phyloP scores from a whole-genome alignment of 2,113 vertebrate genomes.

The Takifugu bimaculatus region DNA sequence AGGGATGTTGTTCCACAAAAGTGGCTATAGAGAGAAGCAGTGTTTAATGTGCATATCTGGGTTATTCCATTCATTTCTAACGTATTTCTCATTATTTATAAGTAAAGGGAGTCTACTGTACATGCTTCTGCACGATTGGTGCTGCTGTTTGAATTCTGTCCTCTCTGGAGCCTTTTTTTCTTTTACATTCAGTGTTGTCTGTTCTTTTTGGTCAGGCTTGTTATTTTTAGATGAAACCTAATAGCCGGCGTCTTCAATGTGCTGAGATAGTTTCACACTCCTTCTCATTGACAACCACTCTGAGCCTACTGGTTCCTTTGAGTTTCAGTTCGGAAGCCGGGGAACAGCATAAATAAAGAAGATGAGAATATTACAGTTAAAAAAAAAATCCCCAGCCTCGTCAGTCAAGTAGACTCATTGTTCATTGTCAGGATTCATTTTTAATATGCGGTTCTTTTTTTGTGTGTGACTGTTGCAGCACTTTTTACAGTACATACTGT shows the following conservation, averaged over 20 bases:
- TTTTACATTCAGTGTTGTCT: slow-evolving; percentile 52
- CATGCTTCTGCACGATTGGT: slow-evolving; percentile 57
- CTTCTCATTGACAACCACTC: slow-evolving; percentile 67
- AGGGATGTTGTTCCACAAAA: slow-evolving; percentile 22
- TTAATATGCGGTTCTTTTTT: slow-evolving; percentile 65
- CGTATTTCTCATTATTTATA: slow-evolving; percentile 62
- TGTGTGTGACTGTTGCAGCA: slow-evolving; percentile 52
- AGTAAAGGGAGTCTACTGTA: slow-evolving; percentile 62
- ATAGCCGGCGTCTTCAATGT: slow-evolving; percentile 65
- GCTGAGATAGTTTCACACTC: slow-evolving; percentile 64
- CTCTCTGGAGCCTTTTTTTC: slow-evolving; percentile 52
- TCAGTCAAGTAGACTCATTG: slow-evolving; percentile 71
- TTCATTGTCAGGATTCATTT: slow-evolving; percentile 70
- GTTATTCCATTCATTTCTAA: slow-evolving; percentile 51
- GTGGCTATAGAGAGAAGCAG: slow-evolving; percentile 18
- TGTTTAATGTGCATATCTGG: slow-evolving; percentile 44
- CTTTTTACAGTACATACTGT: slow-evolving; percentile 52
- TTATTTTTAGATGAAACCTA: slow-evolving; percentile 77
- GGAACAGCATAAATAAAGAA: slow-evolving; percentile 67
- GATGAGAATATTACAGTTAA: slow-evolving; percentile 69
- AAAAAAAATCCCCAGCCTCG: slow-evolving; percentile 56
- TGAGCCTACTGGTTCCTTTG: slow-evolving; percentile 56
- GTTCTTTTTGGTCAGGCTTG: slow-evolving; percentile 81
- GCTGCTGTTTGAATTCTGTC: slow-evolving; percentile 59
- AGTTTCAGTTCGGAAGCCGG: slow-evolving; percentile 57